Percentiles rank a stretch among this genome's conserved stretches.
Evolutionary conservation across 2,888 invertebrate species (phyloP).

Genomic region (Lasioglossum pauxillum): DNA sequence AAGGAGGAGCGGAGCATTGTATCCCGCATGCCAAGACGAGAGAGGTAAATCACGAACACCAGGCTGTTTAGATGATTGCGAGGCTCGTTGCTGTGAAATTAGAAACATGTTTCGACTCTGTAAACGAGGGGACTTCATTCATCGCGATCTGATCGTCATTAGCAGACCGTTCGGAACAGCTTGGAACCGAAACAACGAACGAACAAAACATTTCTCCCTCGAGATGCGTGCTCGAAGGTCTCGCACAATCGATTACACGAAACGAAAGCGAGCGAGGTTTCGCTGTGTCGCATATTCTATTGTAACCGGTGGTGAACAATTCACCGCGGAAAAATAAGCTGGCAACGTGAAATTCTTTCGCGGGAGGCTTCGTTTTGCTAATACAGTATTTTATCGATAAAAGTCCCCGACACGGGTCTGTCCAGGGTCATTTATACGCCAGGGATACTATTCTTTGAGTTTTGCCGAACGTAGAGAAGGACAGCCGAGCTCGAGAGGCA

Average conservation of each 20-base stretch:
- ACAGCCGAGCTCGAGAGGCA: too few relatives aligned
- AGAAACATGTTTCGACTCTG: not conserved
- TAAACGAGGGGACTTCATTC: not conserved
- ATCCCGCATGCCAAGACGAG: not conserved
- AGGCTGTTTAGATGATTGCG: not conserved
- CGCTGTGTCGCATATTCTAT: not conserved
- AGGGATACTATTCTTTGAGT: too few relatives aligned
- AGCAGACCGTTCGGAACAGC: not conserved
- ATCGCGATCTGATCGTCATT: too few relatives aligned
- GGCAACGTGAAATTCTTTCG: not conserved
- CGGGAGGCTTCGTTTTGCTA: not conserved
- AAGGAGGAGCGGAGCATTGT: not conserved
- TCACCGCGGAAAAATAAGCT: not conserved
- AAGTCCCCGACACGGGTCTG: too few relatives aligned
- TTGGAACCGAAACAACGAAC: not conserved
- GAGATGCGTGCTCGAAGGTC: not conserved
- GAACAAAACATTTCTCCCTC: not conserved
- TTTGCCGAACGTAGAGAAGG: too few relatives aligned
- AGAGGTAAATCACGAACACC: not conserved
- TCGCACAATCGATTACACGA: constrained; percentile 3
- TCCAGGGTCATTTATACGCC: too few relatives aligned
- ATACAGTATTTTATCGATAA: not conserved
- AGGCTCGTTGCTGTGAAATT: not conserved
- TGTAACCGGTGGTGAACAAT: not conserved
- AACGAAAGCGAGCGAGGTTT: constrained; percentile 1